phyloP scores from a whole-genome alignment of 1,140 invertebrate genomes.

The Scaptomyza graminum region DNA sequence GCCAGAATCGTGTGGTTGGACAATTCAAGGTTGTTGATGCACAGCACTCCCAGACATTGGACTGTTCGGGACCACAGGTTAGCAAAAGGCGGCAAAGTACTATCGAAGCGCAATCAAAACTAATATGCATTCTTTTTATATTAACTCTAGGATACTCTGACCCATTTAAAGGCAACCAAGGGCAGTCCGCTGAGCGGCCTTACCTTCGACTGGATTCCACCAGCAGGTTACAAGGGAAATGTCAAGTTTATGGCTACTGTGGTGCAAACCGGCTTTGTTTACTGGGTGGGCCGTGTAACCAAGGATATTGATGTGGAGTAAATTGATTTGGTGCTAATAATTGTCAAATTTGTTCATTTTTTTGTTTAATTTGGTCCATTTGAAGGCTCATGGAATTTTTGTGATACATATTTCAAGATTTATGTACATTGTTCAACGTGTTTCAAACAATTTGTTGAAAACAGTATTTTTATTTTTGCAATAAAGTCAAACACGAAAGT shows the following conservation, averaged over 20 bases:
- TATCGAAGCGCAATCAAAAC: no score
- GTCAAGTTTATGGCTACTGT: constrained; percentile 83
- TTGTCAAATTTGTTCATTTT: constrained; percentile 16
- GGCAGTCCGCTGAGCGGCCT: constrained; percentile 57
- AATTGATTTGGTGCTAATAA: constrained; percentile 19
- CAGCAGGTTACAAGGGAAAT: constrained; percentile 75
- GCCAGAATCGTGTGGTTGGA: constrained; percentile 70
- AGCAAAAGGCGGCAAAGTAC: background rate
- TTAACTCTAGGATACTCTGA: constrained; percentile 67
- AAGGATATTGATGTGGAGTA: constrained; percentile 71
- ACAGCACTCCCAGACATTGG: constrained; percentile 65
- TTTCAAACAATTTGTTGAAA: constrained; percentile 24
- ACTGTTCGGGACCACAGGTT: constrained; percentile 55
- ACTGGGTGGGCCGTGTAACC: constrained; percentile 83
- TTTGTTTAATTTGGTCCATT: constrained; percentile 28
- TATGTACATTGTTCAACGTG: constrained; percentile 33
- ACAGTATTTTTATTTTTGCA: constrained; percentile 60
- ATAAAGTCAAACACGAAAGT: constrained; percentile 50
- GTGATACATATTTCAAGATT: constrained; percentile 66
- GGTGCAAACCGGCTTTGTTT: constrained; percentile 82
- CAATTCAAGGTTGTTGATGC: constrained; percentile 64
- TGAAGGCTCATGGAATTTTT: constrained; percentile 39
- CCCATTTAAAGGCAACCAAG: constrained; percentile 75
- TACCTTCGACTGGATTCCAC: constrained; percentile 80
- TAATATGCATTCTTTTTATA: background rate